Evolutionary conservation across 2,888 invertebrate genomes (phyloP), one percentile per base, ranked within the genome.

Genomic region (Nesidiocoris tenuis): DNA sequence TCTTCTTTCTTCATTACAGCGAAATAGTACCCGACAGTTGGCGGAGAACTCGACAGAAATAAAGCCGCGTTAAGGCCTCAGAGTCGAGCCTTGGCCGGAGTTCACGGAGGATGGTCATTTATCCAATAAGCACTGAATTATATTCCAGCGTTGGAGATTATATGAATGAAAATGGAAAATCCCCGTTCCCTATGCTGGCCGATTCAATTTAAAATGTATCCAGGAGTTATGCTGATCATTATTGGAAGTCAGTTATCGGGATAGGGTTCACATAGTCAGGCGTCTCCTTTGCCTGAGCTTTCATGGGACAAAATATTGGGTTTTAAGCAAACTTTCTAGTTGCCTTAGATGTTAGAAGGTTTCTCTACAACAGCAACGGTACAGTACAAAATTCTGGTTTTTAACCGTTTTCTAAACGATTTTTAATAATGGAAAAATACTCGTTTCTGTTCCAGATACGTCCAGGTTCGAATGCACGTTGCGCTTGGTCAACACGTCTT

Each of bases 401-500:
- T 39, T 39, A 3, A 7, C 12, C 39, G 12, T 39, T 39, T 39
- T 39, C 39, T n/a, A n/a, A n/a, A n/a, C n/a, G n/a, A n/a, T n/a
- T n/a, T n/a, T 39, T 39, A 39, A 39, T 7, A 39, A 3, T 39
- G 39, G 12, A 3, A 12, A 39, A 12, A 39, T 12, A 3, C 5
- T 12, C 39, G 72, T 77, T 79, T 77, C 80, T 61, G 56, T 78
- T 72, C 0, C 71, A 79, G 79, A 77, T 56, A 76, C 74, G 56
- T 77, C 79, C 0, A 66, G 77, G 18, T 79, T 76, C 64, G 79
- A 79, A 54, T 77, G 78, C 22, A 77, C 78, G 5, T 25, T 79
- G 5, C 66, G 78, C 16, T 68, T 79, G 12, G 70, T 76, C 18
- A 79, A 79, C 65, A 76, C 76, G 1, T 65, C 78, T 9, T 75